A percentile compares a stretch with the other conserved stretches of the same genome.
Conservation (phyloP, 1,140 invertebrate genomes). For the Pseudachorutes palmiensis region DNA sequence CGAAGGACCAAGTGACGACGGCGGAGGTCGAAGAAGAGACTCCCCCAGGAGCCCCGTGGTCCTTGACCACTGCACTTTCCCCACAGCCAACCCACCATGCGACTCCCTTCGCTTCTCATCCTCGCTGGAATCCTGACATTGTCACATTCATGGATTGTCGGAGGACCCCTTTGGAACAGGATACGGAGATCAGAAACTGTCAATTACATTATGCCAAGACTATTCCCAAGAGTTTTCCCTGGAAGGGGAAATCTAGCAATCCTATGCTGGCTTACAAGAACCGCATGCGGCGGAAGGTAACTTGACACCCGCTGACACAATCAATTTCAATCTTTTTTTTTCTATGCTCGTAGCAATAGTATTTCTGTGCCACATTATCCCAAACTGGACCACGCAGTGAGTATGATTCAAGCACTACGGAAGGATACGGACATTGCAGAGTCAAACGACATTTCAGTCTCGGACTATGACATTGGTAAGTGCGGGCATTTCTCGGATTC, state of each 20-base stretch:
- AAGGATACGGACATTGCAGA: slow-evolving; percentile 31
- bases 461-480: slow-evolving; percentile 37
- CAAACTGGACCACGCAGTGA: too few species aligned
- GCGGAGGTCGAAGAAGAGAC: too few species aligned
- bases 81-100: slow-evolving; percentile 21
- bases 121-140: slow-evolving; percentile 36
- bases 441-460: slow-evolving; percentile 35
- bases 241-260: slow-evolving; percentile 31
- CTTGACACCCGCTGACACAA: slow-evolving; percentile 40
- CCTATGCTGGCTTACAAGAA: slow-evolving; percentile 38
- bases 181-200: slow-evolving; percentile 19
- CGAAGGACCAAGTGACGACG: too few species aligned
- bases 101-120: slow-evolving; percentile 25
- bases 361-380: too few species aligned
- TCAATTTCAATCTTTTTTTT: too few species aligned
- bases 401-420: slow-evolving; percentile 29
- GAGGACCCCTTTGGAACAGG: slow-evolving; percentile 28
- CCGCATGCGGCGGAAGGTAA: slow-evolving; percentile 41
- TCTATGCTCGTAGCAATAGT: too few species aligned
- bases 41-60: too few species aligned
- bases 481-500: slow-evolving; percentile 38
- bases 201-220: slow-evolving; percentile 27
- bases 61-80: neutral
- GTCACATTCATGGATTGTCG: slow-evolving; percentile 36
- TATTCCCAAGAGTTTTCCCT: slow-evolving; percentile 33